These are phyloP conservation scores for Pardalotus punctatus DNA, from an alignment of 2,113 vertebrate genomes.

Conservation along the genomic window DNA sequence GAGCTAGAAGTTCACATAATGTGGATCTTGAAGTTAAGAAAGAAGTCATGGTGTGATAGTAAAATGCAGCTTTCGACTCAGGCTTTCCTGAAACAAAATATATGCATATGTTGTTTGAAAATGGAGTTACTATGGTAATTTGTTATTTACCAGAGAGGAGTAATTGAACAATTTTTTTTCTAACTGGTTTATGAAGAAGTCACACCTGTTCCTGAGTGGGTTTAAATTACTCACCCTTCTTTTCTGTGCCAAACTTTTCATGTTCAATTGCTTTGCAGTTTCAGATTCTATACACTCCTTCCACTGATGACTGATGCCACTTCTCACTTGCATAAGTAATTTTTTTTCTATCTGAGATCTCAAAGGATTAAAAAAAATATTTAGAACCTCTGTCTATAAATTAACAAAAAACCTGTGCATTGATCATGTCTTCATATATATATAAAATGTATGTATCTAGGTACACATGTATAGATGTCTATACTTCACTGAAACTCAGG, in stretches of 20 bases:
- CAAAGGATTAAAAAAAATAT: background rate
- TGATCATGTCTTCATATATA: background rate
- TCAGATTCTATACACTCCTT: constrained; percentile 25
- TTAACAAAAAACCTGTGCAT: background rate
- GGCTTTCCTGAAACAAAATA: constrained; percentile 2
- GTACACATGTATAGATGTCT: background rate
- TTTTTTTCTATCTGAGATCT: background rate
- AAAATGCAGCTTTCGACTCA: background rate
- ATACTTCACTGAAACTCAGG: background rate
- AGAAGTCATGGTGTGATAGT: background rate
- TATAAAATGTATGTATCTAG: background rate
- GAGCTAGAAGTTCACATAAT: background rate
- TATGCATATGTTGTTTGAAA: constrained; percentile 39
- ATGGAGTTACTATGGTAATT: constrained; percentile 67
- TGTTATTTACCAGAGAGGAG: constrained; percentile 54
- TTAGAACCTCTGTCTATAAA: background rate
- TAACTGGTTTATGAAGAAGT: constrained; percentile 61
- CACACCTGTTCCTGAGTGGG: constrained; percentile 70
- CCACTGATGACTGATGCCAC: constrained; percentile 13
- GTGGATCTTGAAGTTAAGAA: background rate
- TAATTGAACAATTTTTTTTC: constrained; percentile 47
- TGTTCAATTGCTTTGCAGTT: constrained; percentile 59
- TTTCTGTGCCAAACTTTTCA: constrained; percentile 40
- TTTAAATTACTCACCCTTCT: constrained; percentile 37
- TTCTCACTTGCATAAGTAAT: background rate